Evolutionary conservation across 2,797 vertebrate genomes (phyloP), one percentile per base, ranked within the genome.

Genomic region (Dendrocincla tyrannina): DNA sequence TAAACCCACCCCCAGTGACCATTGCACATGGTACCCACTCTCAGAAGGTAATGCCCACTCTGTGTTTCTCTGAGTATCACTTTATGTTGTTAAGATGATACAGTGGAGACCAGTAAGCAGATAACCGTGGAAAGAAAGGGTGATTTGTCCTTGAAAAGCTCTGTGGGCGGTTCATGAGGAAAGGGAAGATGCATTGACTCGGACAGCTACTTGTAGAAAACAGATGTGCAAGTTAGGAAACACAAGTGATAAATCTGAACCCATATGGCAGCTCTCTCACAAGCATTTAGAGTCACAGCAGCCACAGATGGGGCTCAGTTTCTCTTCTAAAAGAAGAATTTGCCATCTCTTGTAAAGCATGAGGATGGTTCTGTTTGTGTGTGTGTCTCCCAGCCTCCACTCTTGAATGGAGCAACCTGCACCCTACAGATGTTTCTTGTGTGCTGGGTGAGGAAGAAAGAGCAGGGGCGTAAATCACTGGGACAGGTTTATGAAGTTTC

Each of bases 181-280:
- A 84, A 88, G 73, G 92, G 83, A 81, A 95, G 85, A 93, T 91
- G 92, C 88, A 95, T 77, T 95, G 94, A 23, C 86, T 85, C 42
- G 32, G 96, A 94, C 97, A 95, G 94, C 93, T 95, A 23, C 94
- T 89, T 79, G 93, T 6, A 83, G 94, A 87, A 96, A 95, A 91
- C 97, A 97, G 97, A 88, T 96, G 94, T 87, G 70, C 52, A 28
- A 76, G 79, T 94, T 81, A 23, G 33, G 68, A 33, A 80, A 58
- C 69, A 73, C 70, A 55, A 55, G 44, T 37, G 60, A 89, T 91
- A 84, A 84, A 85, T 95, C 39, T 23, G 76, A 79, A 82, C 80
- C 81, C 85, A 67, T 30, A 18, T 83, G 94, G 95, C n/a, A 24
- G 93, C 85, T 79, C 42, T 9, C 80, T 91, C 72, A 27, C 9